Conservation (phyloP, 1,140 invertebrate genomes). For the Neodiprion fabricii region DNA sequence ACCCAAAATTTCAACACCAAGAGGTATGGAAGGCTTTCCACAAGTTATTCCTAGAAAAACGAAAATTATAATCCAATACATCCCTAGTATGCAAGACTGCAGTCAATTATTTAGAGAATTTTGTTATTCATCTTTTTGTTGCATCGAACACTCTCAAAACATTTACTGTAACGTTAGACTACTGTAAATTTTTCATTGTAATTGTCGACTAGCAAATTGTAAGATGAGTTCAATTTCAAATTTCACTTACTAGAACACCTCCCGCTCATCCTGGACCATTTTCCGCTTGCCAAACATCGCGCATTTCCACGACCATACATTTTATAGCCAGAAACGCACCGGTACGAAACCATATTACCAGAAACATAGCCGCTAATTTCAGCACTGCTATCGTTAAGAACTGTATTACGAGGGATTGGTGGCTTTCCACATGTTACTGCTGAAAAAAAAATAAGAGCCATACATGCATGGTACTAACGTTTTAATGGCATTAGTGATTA, state of each 20-base stretch:
- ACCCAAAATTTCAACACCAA: constrained; percentile 54
- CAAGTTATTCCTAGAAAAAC: constrained; percentile 57
- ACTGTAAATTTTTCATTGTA: too few species aligned
- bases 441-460: constrained; percentile 32
- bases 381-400: constrained; percentile 24
- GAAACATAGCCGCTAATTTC: constrained; percentile 47
- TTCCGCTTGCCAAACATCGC: constrained; percentile 60
- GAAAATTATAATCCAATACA: not conserved
- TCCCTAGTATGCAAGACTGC: too few species aligned
- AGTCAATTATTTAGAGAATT: constrained; percentile 13
- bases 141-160: not conserved
- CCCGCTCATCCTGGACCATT: constrained; percentile 64
- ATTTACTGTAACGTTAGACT: too few species aligned
- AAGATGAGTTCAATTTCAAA: not conserved
- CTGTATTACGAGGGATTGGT: constrained; percentile 37
- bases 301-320: constrained; percentile 59
- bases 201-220: not conserved
- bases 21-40: constrained; percentile 41
- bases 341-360: constrained; percentile 57
- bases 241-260: constrained; percentile 61
- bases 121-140: constrained; percentile 19
- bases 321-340: constrained; percentile 60
- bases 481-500: too few species aligned
- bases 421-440: constrained; percentile 49
- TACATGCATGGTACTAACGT: too few species aligned